Evolutionary conservation across 2,888 invertebrate genomes (phyloP), one percentile per base, ranked within the genome.

Genomic region (Hermaeophaga mercurialis): DNA sequence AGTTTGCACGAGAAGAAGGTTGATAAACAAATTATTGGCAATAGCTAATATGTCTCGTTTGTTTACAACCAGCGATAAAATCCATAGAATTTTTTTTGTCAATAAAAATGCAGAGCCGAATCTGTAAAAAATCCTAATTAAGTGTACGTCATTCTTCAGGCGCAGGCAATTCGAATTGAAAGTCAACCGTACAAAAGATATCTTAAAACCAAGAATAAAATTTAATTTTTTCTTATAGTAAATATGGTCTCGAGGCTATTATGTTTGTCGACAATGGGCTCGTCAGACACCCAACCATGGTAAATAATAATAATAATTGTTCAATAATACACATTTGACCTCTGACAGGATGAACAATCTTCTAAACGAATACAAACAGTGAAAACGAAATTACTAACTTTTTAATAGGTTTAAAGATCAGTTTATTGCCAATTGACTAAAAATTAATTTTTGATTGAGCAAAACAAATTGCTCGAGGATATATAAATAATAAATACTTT

Each of bases 171-270:
- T 34, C 43, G 43, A 52, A 52, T 52, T 34, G 50, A 52, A 52
- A 52, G 50, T 52, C 43, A 52, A 43, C 34, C 43, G 33, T 50
- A 12, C 17, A 41, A 26, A 24, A 43, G 33, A n/a, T 43, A 12
- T 34, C 33, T 18, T 19, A 5, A 7, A 24, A 31, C 18, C 24
- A 14, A 24, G 22, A 43, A 43, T 52, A 52, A 49, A 52, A 14
- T 52, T 52, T 52, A 52, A 52, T 52, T 52, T 52, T 52, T 50
- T 52, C 41, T 22, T 43, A 43, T 43, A 43, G 43, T 34, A 43
- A 50, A 50, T 43, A 33, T 47, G 34, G 50, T 43, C 50, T 22
- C 6, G 33, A 9, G 50, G 50, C 43, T 22, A 43, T 50, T 50
- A 14, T 41, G 19, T 31, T 43, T 11, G 24, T 41, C 31, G 50